Percentiles rank a stretch among this genome's conserved stretches.
Evolutionary conservation across 2,797 vertebrate genomes (phyloP).

Genomic region (Acrossocheilus wenchowensis): DNA sequence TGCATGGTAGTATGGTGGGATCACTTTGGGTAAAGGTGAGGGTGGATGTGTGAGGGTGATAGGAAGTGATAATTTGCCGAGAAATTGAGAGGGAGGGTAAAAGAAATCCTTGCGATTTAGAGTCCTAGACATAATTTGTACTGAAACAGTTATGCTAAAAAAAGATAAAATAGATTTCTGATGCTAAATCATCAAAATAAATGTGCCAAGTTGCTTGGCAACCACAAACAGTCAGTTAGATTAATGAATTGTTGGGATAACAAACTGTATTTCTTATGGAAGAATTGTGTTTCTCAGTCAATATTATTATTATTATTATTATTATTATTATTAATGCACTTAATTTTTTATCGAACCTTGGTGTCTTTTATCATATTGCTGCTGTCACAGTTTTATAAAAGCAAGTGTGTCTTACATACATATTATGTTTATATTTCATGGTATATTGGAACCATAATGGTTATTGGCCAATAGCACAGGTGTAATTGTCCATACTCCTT

Average conservation of each 20-base stretch:
- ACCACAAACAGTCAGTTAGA: no score
- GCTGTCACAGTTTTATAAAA: not conserved
- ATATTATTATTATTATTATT: not conserved
- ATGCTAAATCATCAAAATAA: not conserved
- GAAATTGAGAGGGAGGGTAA: not conserved
- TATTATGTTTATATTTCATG: not conserved
- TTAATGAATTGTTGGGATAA: not conserved
- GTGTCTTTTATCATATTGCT: not conserved
- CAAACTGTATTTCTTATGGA: not conserved
- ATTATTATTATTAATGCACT: not conserved
- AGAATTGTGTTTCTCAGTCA: not conserved
- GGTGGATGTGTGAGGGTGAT: constrained; percentile 3
- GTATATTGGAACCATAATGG: not conserved
- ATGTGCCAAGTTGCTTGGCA: not conserved
- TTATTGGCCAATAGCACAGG: not conserved
- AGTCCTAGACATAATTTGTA: not conserved
- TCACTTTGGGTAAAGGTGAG: not conserved
- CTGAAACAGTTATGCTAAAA: not conserved
- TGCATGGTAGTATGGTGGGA: not conserved
- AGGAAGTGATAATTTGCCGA: constrained; percentile 12
- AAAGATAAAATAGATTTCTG: not conserved
- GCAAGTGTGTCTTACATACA: not conserved
- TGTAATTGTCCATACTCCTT: not conserved
- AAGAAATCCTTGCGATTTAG: not conserved
- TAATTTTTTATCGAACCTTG: no score